Evolutionary conservation across 1,140 invertebrate genomes (phyloP).

Genomic region (Drosophila ananassae): DNA sequence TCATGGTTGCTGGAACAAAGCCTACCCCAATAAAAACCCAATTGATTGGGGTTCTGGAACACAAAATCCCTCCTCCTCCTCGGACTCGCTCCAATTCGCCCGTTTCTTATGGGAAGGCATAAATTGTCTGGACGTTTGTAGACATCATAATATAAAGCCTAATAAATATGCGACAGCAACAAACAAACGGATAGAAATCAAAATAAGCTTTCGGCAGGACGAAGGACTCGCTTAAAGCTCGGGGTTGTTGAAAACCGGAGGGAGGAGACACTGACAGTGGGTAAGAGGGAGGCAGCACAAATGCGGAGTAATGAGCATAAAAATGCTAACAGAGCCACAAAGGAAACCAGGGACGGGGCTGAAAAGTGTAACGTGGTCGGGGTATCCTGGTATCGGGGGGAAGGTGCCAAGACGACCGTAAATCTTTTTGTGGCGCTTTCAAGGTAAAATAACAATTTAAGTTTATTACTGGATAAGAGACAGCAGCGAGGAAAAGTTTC

Average conservation of each 20-base stretch:
- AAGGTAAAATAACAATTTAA: slow-evolving; percentile 82
- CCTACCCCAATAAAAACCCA: slow-evolving; percentile 24
- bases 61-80: not conserved
- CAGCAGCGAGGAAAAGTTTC: slow-evolving; percentile 45
- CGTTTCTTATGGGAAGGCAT: slow-evolving; percentile 39
- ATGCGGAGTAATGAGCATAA: slow-evolving; percentile 77
- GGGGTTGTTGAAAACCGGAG: slow-evolving; percentile 32
- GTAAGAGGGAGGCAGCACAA: slow-evolving; percentile 22
- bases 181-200: slow-evolving; percentile 63
- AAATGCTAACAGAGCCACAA: slow-evolving; percentile 59
- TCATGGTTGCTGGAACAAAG: not conserved
- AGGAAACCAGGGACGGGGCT: not conserved
- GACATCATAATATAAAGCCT: slow-evolving; percentile 73
- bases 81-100: not conserved
- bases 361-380: slow-evolving; percentile 12
- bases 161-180: slow-evolving; percentile 69
- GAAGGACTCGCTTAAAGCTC: slow-evolving; percentile 36
- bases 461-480: slow-evolving; percentile 68
- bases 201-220: slow-evolving; percentile 57
- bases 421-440: slow-evolving; percentile 78
- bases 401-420: slow-evolving; percentile 63
- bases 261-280: not conserved
- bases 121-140: slow-evolving; percentile 72
- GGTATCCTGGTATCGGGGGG: not conserved
- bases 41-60: slow-evolving; percentile 14